Evolutionary conservation across 2,888 invertebrate species (phyloP).

Genomic region (Lamellibrachia columna): DNA sequence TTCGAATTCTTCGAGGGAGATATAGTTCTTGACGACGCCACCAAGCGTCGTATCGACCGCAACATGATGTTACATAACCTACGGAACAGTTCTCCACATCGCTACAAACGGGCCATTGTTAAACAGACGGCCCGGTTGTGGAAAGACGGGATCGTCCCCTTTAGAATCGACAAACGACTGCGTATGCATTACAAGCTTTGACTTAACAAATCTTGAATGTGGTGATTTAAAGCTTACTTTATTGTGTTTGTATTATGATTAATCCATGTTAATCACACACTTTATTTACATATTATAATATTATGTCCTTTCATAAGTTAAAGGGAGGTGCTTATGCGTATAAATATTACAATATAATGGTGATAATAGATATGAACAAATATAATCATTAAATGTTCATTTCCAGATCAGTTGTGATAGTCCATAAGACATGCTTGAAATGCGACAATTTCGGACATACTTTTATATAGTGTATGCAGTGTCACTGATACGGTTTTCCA

Average conservation of each 20-base stretch:
- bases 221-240: not conserved
- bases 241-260: not conserved
- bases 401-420: too few relatives aligned
- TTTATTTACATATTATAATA: not conserved
- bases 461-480: too few relatives aligned
- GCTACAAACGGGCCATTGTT: slow-evolving; percentile 32
- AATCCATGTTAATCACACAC: not conserved
- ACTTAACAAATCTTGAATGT: not conserved
- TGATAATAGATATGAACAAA: not conserved
- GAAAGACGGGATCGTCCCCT: slow-evolving; percentile 38
- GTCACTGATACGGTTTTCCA: too few relatives aligned
- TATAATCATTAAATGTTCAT: not conserved
- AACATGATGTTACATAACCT: not conserved
- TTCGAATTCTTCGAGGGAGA: slow-evolving; percentile 56
- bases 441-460: too few relatives aligned
- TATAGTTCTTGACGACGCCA: slow-evolving; percentile 48
- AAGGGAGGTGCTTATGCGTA: too few relatives aligned
- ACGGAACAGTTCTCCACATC: not conserved
- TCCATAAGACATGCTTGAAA: too few relatives aligned
- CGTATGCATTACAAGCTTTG: slow-evolving; percentile 28
- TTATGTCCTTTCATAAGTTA: not conserved
- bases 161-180: slow-evolving; percentile 31
- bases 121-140: slow-evolving; percentile 32
- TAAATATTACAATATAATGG: not conserved
- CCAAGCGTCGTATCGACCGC: not conserved